Conservation (phyloP, 2,113 vertebrate species). For the Hippocampus guttulatus region DNA sequence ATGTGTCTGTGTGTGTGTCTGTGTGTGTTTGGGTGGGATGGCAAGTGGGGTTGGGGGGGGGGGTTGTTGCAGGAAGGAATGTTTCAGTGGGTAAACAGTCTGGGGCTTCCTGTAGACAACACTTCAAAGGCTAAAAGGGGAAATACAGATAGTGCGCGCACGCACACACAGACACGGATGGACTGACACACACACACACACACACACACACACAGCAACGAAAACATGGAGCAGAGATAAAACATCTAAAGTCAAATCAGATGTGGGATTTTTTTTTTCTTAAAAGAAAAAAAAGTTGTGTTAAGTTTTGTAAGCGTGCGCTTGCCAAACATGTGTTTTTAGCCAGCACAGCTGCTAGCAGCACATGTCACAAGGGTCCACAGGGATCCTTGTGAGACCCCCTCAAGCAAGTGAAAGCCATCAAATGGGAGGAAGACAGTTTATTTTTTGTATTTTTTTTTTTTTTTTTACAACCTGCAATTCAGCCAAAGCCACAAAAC, state of each 20-base stretch:
- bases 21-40: conserved; percentile 31
- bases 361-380: not conserved
- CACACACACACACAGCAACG: not conserved
- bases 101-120: conserved; percentile 65
- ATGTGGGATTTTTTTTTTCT: not conserved
- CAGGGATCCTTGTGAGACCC: not conserved
- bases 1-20: conserved; percentile 40
- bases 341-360: not conserved
- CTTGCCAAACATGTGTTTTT: conserved; percentile 1
- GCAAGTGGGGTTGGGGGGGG: not conserved
- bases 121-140: conserved; percentile 61
- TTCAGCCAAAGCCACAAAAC: conserved; percentile 16
- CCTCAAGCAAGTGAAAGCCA: conserved; percentile 24
- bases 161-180: conserved; percentile 9
- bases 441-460: not conserved
- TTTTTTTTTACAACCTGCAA: conserved; percentile 32
- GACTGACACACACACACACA: conserved; percentile 13
- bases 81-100: conserved; percentile 64
- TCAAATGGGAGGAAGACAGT: conserved; percentile 45
- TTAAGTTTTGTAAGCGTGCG: not conserved
- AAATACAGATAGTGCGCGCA: conserved; percentile 40
- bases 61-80: conserved; percentile 54
- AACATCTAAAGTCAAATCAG: not conserved
- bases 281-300: not conserved
- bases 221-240: not conserved